These are phyloP conservation scores for Gallinago undulata DNA, from an alignment of 2,113 vertebrate genomes.

Conservation along the genomic window DNA sequence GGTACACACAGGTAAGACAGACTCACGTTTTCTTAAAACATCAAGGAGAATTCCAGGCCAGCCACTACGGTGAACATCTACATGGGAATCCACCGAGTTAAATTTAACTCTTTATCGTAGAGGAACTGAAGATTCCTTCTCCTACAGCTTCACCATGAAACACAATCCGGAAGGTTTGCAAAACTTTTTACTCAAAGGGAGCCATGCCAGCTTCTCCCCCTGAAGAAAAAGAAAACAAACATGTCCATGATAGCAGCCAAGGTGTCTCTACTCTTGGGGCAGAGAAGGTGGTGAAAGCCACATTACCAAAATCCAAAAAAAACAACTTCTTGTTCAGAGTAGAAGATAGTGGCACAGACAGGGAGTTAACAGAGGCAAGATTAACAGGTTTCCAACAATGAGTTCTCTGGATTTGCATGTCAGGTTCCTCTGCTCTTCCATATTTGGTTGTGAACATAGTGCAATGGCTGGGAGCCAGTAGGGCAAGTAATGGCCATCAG, in stretches of 20 bases:
- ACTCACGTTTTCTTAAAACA: neutral
- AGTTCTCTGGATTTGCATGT: neutral
- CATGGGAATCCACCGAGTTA: neutral
- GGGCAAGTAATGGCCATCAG: neutral
- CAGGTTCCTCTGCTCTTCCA: neutral
- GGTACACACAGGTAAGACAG: neutral
- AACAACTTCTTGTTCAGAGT: too few relatives aligned
- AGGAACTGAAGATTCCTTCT: neutral
- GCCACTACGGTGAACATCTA: neutral
- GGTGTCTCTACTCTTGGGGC: neutral
- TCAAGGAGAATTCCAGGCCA: neutral
- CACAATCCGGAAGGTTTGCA: neutral
- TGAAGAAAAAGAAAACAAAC: neutral
- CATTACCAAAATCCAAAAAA: neutral
- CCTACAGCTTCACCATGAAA: neutral
- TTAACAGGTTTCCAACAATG: neutral
- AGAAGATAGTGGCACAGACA: neutral
- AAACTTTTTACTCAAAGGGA: neutral
- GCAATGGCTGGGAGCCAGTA: neutral
- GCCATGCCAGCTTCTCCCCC: neutral
- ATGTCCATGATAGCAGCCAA: neutral
- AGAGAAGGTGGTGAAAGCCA: neutral
- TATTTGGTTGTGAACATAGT: neutral
- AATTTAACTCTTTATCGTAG: neutral
- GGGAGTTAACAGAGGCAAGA: neutral